These are phyloP conservation scores for Capromys pilorides DNA, from an alignment of 2,797 vertebrate genomes.

Conservation along the genomic window DNA sequence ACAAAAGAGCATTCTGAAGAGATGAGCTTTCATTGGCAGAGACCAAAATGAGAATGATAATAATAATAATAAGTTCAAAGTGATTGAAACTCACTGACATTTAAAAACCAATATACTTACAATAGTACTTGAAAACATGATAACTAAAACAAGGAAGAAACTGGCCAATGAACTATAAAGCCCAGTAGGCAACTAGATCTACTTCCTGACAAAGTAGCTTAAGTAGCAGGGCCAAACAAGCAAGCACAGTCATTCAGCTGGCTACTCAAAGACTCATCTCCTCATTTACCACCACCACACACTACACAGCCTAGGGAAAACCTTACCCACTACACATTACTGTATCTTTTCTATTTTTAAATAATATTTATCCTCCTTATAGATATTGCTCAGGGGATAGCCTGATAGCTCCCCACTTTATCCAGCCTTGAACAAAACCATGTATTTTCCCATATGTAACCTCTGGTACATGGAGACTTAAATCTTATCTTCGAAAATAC, in stretches of 20 bases:
- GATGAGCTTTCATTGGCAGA: not conserved
- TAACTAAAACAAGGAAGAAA: slow-evolving; percentile 23
- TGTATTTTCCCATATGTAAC: not conserved
- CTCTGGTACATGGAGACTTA: not conserved
- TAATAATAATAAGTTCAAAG: not conserved
- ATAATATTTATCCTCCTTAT: not conserved
- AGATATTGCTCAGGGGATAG: not conserved
- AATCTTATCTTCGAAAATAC: slow-evolving; percentile 11
- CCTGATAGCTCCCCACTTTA: not conserved
- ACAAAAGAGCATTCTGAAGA: not conserved
- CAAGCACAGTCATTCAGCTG: not conserved
- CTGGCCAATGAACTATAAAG: not conserved
- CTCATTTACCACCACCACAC: not conserved
- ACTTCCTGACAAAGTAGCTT: not conserved
- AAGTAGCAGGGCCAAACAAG: not conserved
- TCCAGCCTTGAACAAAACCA: slow-evolving; percentile 26
- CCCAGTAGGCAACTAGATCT: not conserved
- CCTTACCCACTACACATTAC: not conserved
- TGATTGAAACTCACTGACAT: not conserved
- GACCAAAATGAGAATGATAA: not conserved
- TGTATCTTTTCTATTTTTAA: slow-evolving; percentile 1
- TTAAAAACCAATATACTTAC: not conserved
- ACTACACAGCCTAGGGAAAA: not conserved
- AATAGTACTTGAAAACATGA: slow-evolving; percentile 10
- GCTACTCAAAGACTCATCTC: not conserved